phyloP scores from a whole-genome alignment of 2,888 invertebrate genomes.

The Lymantria dispar region DNA sequence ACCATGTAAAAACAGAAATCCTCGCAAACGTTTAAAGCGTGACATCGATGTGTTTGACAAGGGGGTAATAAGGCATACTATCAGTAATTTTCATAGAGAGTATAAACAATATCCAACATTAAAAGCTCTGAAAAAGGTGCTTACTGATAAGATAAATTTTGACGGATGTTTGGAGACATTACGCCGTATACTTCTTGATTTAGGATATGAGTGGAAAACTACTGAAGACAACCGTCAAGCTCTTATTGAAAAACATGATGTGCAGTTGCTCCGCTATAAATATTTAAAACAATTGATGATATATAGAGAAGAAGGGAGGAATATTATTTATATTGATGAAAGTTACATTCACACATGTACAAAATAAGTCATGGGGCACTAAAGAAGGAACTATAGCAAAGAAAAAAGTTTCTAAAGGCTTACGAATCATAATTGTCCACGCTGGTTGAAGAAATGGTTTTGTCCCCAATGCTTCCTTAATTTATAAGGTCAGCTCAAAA shows the following conservation, averaged over 20 bases:
- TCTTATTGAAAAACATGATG: not conserved
- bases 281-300: conserved; percentile 19
- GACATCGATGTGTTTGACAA: no score
- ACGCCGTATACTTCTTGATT: not conserved
- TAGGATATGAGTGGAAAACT: not conserved
- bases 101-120: not conserved
- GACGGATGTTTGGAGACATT: not conserved
- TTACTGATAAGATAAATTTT: not conserved
- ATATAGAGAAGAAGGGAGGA: no score
- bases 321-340: no score
- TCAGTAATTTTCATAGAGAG: not conserved
- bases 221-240: not conserved
- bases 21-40: no score
- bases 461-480: conserved; percentile 25
- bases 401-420: conserved; percentile 21
- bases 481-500: conserved; percentile 23
- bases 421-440: conserved; percentile 28
- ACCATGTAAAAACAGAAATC: no score
- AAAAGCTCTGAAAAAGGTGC: not conserved
- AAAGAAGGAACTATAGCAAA: conserved; percentile 10
- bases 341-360: conserved; percentile 19
- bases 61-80: no score
- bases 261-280: conserved; percentile 18
- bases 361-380: conserved; percentile 14
- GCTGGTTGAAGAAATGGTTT: conserved; percentile 28